Evolutionary conservation across 2,888 invertebrate genomes (phyloP).

Genomic region (Temnothorax ravouxi): DNA sequence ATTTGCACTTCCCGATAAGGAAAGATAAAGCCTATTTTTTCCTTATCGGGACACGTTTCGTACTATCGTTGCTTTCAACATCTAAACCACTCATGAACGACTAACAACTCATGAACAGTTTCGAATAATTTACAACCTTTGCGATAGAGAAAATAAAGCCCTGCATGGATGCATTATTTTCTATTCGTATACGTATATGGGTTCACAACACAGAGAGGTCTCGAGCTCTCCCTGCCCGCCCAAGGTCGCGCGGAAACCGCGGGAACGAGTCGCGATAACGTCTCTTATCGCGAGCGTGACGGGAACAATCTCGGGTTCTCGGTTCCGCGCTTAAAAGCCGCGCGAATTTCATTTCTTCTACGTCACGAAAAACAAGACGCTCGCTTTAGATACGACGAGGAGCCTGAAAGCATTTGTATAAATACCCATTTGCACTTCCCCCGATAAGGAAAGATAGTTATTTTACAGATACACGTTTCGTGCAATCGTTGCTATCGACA

Average conservation of each 20-base stretch:
- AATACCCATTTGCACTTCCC: not conserved
- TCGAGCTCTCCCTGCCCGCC: not conserved
- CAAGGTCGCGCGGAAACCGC: slow-evolving; percentile 8
- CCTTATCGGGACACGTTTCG: not conserved
- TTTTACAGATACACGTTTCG: not conserved
- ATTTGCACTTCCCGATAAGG: not conserved
- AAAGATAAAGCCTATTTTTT: not conserved
- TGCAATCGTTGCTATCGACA: not conserved
- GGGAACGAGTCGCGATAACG: not conserved
- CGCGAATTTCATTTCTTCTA: not conserved
- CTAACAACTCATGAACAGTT: too few species aligned
- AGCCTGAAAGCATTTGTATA: not conserved
- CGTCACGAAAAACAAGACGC: not conserved
- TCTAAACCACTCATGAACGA: not conserved
- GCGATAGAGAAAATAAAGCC: not conserved
- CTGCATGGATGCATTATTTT: not conserved
- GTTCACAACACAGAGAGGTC: too few species aligned
- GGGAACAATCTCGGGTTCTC: slow-evolving; percentile 8
- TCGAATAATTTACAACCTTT: not conserved
- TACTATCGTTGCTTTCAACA: not conserved
- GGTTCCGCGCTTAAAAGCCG: not conserved
- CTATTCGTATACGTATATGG: too few species aligned
- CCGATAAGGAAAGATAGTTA: not conserved
- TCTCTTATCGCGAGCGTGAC: slow-evolving; percentile 15
- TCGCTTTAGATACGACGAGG: not conserved